A percentile compares a stretch with the other conserved stretches of the same genome.
These are phyloP conservation scores for Yoshiicerus persimilis DNA, from an alignment of 1,140 invertebrate species.

Conservation along the genomic window DNA sequence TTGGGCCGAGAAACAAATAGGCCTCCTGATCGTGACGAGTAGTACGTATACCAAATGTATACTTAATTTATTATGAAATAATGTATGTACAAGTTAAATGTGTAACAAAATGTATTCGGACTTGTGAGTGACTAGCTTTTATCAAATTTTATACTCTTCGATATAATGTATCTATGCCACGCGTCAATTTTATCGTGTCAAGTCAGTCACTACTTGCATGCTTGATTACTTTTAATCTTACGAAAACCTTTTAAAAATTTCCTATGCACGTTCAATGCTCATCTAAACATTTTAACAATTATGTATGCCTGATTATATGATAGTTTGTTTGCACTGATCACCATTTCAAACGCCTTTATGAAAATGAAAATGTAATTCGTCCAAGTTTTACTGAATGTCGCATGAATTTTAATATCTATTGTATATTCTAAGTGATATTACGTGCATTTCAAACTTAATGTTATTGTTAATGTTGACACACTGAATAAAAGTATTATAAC, in stretches of 20 bases:
- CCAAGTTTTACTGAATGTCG: not conserved
- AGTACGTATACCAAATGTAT: not conserved
- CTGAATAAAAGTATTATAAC: not conserved
- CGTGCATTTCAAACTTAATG: not conserved
- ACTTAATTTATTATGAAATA: not conserved
- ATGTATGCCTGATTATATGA: not conserved
- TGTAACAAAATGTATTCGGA: not conserved
- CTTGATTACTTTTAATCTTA: not conserved
- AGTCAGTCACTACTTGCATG: not conserved
- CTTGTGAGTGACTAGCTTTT: not conserved
- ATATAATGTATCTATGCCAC: not conserved
- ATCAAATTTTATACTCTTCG: not conserved
- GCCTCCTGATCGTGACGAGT: not conserved
- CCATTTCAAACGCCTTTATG: not conserved
- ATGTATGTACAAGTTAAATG: not conserved
- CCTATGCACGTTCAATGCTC: not conserved
- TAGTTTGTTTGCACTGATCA: not conserved
- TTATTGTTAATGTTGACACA: not conserved
- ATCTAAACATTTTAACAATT: not conserved
- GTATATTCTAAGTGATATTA: not conserved
- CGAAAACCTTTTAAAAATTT: not conserved
- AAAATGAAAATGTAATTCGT: not conserved
- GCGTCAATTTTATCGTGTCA: not conserved
- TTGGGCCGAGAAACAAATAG: not conserved
- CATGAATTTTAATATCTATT: not conserved